phyloP scores from a whole-genome alignment of 2,888 invertebrate species.

The Cheilosia urbana region DNA sequence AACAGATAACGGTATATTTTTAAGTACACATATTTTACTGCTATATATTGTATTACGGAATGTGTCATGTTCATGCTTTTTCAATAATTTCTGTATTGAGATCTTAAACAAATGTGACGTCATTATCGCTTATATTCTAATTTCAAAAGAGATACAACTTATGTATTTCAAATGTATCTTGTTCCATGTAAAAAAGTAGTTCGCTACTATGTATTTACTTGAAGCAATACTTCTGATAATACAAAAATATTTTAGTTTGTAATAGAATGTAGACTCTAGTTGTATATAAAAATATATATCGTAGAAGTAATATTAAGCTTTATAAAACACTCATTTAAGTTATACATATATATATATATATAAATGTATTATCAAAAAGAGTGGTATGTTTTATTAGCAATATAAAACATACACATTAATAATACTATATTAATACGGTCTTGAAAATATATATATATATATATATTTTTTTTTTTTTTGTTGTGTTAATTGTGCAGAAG shows the following conservation, averaged over 20 bases:
- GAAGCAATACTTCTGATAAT: slow-evolving; percentile 68
- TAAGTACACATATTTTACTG: slow-evolving; percentile 62
- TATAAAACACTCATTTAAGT: slow-evolving; percentile 53
- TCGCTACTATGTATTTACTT: slow-evolving; percentile 46
- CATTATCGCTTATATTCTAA: slow-evolving; percentile 61
- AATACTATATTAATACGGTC: slow-evolving; percentile 66
- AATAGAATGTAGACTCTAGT: slow-evolving; percentile 69
- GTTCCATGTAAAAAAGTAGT: slow-evolving; percentile 64
- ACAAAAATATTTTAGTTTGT: slow-evolving; percentile 74
- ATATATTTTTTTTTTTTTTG: background rate
- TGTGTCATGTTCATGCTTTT: slow-evolving; percentile 73
- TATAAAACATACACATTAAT: slow-evolving; percentile 53
- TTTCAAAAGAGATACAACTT: slow-evolving; percentile 49
- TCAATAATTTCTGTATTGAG: slow-evolving; percentile 62
- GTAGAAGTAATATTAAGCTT: slow-evolving; percentile 72
- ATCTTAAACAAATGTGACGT: slow-evolving; percentile 73
- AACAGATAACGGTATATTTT: slow-evolving; percentile 31
- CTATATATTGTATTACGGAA: slow-evolving; percentile 63
- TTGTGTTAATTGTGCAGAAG: slow-evolving; percentile 66
- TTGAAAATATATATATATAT: slow-evolving; percentile 18
- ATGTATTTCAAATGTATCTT: slow-evolving; percentile 40
- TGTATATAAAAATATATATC: slow-evolving; percentile 72
- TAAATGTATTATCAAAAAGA: slow-evolving; percentile 59
- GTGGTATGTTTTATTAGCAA: slow-evolving; percentile 55
- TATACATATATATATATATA: slow-evolving; percentile 23